Percentiles rank a stretch among this genome's conserved stretches.
Evolutionary conservation across 1,140 invertebrate genomes (phyloP).

Genomic region (Drosophila kanapiae): DNA sequence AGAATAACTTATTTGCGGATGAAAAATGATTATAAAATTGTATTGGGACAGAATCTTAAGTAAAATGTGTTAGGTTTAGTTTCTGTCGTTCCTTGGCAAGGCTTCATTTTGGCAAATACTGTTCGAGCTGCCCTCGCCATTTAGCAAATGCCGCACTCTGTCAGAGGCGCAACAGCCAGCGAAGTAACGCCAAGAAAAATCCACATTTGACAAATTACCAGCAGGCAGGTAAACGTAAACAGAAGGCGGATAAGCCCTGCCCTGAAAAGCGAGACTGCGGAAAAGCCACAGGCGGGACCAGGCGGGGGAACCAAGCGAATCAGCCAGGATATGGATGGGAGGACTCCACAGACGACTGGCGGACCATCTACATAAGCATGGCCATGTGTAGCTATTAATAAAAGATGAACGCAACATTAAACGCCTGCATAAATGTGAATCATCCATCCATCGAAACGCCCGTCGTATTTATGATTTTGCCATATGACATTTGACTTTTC

Average conservation of each 20-base stretch:
- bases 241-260: slow-evolving; percentile 36
- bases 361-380: slow-evolving; percentile 52
- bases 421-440: slow-evolving; percentile 52
- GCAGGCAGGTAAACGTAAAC: slow-evolving; percentile 71
- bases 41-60: rapidly evolving
- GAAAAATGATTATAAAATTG: too few relatives aligned
- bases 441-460: slow-evolving; percentile 28
- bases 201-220: slow-evolving; percentile 79
- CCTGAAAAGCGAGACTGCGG: slow-evolving; percentile 1
- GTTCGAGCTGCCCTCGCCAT: slow-evolving; percentile 20
- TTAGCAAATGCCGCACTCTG: slow-evolving; percentile 18
- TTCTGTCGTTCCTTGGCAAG: neutral
- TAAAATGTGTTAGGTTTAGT: neutral
- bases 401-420: slow-evolving; percentile 63
- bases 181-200: slow-evolving; percentile 52
- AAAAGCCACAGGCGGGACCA: slow-evolving; percentile 37
- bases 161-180: slow-evolving; percentile 57
- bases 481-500: slow-evolving; percentile 67
- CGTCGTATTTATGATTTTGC: slow-evolving; percentile 17
- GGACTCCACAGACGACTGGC: neutral
- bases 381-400: slow-evolving; percentile 62
- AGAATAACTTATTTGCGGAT: too few relatives aligned
- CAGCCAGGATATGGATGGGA: neutral
- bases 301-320: neutral
- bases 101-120: neutral